These are phyloP conservation scores for Drymonia ruficornis DNA, from an alignment of 2,888 invertebrate genomes.

Conservation along the genomic window DNA sequence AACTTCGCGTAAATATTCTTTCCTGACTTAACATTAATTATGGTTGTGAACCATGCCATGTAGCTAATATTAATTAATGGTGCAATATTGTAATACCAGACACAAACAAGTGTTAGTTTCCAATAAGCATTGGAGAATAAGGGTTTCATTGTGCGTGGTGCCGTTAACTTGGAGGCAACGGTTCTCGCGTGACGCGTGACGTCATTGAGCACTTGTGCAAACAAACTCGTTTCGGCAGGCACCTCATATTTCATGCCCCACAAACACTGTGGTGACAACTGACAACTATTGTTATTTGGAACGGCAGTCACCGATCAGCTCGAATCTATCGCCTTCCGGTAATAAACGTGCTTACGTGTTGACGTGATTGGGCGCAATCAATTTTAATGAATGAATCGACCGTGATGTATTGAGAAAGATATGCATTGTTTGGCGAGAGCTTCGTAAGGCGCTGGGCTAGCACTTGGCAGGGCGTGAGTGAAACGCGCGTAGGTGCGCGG, in stretches of 20 bases:
- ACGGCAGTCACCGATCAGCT: constrained; percentile 33
- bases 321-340: constrained; percentile 40
- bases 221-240: constrained; percentile 46
- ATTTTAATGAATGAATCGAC: constrained; percentile 4
- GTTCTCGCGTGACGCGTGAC: constrained; percentile 41
- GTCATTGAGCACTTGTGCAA: constrained; percentile 60
- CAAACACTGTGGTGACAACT: constrained; percentile 33
- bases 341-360: constrained; percentile 34
- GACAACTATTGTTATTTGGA: constrained; percentile 34
- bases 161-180: constrained; percentile 54
- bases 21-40: no score
- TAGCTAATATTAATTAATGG: background rate
- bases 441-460: constrained; percentile 27
- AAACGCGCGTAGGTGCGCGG: constrained; percentile 41
- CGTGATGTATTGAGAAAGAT: constrained; percentile 7
- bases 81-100: background rate
- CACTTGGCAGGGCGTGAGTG: constrained; percentile 36
- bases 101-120: background rate
- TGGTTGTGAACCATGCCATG: no score
- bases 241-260: constrained; percentile 47
- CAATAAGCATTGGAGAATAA: constrained; percentile 24
- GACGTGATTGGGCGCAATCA: constrained; percentile 28
- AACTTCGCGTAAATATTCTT: no score
- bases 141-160: constrained; percentile 40
- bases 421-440: constrained; percentile 24